Evolutionary conservation across 1,140 invertebrate genomes (phyloP), one percentile per base, ranked within the genome.

Genomic region (Drosophila malerkotliana): DNA sequence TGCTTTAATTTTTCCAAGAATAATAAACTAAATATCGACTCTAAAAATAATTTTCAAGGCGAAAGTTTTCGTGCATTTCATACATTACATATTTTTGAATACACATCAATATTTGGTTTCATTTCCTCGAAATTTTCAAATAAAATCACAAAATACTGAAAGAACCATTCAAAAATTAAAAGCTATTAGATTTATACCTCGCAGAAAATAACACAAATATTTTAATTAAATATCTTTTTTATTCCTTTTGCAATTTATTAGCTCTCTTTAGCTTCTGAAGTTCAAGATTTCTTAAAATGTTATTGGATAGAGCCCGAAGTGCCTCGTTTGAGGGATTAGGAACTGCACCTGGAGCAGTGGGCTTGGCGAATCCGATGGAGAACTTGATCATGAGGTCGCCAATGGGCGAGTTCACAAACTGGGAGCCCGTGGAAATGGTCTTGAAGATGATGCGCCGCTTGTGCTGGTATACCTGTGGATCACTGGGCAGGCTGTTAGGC

Each of bases 351-450:
- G 58, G 37, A 26, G 39, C 15, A 0, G 56, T 34, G 34, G 88
- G 79, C 45, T 85, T 90, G 37, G 88, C 88, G 28, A 77, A 89
- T 8, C 88, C 88, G 4, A 91, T 89, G 8, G 89, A 90, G 48
- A 90, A 91, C 48, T 91, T 91, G 1, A 91, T 87, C 81, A 91
- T 89, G 0, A 91, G 72, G 55, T 91, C 89, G 0, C 89, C 89
- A 41, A 91, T 72, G 15, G 89, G 89, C 6, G 89, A 89, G 39
- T 82, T 85, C 3, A 91, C 64, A 32, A 89, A 87, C 49, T 91
- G 89, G 0, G 89, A 90, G 1, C 84, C 81, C 0, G 88, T 85
- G 4, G 88, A 89, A n/a, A 91, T 89, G 0, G 89, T 91, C 26
- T 85, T 82, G 66, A 90, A 91, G 7, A 87, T 71, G 48, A 91